These are phyloP conservation scores for Argynnis bischoffii DNA, from an alignment of 2,888 invertebrate species.

Conservation along the genomic window DNA sequence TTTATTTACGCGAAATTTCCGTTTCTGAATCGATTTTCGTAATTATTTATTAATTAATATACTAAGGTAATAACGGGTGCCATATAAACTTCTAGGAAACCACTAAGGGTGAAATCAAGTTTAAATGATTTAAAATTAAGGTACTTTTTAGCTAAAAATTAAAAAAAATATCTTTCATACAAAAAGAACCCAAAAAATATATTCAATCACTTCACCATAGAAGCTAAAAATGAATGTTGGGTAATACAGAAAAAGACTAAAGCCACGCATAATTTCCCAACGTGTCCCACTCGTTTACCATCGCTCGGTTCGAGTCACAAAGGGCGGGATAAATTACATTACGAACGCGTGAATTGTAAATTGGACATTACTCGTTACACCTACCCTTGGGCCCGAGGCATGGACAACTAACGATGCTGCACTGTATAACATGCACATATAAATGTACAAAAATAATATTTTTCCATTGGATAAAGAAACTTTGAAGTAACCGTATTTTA, in stretches of 20 bases:
- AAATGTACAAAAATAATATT: constrained; percentile 13
- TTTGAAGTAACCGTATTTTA: background rate
- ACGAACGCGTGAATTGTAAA: constrained; percentile 80
- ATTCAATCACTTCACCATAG: no score
- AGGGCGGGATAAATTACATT: constrained; percentile 79
- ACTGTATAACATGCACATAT: constrained; percentile 30
- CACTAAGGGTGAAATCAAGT: no score
- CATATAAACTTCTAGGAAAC: no score
- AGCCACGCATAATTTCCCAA: constrained; percentile 18
- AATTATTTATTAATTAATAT: no score
- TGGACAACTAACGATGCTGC: constrained; percentile 39
- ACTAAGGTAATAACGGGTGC: no score
- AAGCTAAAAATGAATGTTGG: background rate
- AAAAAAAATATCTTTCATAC: no score
- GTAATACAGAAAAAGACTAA: constrained; percentile 14
- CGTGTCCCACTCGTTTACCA: constrained; percentile 26
- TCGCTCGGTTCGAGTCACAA: constrained; percentile 55
- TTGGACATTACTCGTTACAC: constrained; percentile 79
- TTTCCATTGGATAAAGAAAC: background rate
- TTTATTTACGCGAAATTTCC: no score
- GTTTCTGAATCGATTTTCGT: no score
- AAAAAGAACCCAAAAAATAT: no score
- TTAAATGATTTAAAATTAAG: no score
- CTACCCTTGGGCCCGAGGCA: constrained; percentile 46
- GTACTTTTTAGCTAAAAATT: no score